Percentiles rank a stretch among this genome's conserved stretches.
phyloP scores from a whole-genome alignment of 2,113 vertebrate species.

The Lasiurus borealis region DNA sequence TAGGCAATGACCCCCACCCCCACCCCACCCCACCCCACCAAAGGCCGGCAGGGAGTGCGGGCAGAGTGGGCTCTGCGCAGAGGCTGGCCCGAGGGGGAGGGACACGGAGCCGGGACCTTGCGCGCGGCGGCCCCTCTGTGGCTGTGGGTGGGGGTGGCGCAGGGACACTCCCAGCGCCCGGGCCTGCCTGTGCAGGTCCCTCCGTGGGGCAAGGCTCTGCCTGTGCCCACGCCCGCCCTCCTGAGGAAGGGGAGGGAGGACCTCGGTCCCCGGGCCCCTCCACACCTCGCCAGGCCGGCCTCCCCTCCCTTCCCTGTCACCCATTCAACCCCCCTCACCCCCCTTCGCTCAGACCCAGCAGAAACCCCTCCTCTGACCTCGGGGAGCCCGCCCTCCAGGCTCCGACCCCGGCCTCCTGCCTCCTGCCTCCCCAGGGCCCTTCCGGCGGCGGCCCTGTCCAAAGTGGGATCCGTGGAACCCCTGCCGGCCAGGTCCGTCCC shows the following conservation, averaged over 20 bases:
- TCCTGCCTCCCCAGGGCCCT: not conserved
- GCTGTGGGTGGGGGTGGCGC: not conserved
- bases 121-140: not conserved
- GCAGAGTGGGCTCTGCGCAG: not conserved
- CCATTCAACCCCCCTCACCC: not conserved
- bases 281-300: not conserved
- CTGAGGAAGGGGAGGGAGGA: not conserved
- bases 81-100: not conserved
- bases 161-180: not conserved
- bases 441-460: not conserved
- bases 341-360: not conserved
- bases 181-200: constrained; percentile 55
- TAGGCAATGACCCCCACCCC: not conserved
- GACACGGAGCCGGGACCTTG: not conserved
- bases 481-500: not conserved
- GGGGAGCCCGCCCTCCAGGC: not conserved
- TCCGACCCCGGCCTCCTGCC: not conserved
- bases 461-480: not conserved
- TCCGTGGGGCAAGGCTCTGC: not conserved
- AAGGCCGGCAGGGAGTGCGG: not conserved
- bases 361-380: not conserved
- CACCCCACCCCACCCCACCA: not conserved
- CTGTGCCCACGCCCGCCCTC: not conserved
- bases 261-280: not conserved
- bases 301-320: not conserved